Percentiles rank a stretch among this genome's conserved stretches.
These are phyloP conservation scores for Perodicticus potto DNA, from an alignment of 2,797 vertebrate genomes.

Conservation along the genomic window DNA sequence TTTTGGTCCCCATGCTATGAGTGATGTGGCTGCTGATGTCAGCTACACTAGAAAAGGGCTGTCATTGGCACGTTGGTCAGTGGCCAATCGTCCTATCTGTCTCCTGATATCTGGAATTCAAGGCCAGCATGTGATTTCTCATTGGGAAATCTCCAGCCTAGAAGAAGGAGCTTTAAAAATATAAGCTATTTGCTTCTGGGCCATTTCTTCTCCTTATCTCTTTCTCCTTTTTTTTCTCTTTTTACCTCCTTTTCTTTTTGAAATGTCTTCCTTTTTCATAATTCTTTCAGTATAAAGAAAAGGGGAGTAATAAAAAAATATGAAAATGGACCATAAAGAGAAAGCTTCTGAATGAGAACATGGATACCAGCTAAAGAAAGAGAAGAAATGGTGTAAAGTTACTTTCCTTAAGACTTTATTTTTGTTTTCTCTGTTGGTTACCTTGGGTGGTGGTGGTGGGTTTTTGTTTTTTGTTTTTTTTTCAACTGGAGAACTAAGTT, in stretches of 20 bases:
- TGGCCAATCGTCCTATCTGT: fast-evolving
- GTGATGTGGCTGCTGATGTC: not conserved
- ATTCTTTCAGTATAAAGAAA: not conserved
- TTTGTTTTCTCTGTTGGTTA: not conserved
- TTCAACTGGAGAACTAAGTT: not conserved
- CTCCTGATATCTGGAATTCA: not conserved
- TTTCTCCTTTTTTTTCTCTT: not conserved
- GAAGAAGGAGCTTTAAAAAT: not conserved
- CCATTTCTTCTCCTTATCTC: not conserved
- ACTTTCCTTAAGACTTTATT: not conserved
- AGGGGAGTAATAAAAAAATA: not conserved
- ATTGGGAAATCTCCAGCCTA: not conserved
- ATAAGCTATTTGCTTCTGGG: not conserved
- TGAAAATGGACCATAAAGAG: not conserved
- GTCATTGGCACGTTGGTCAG: fast-evolving
- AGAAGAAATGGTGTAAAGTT: not conserved
- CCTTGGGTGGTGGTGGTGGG: not conserved
- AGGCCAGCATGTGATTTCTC: not conserved
- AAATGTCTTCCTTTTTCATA: not conserved
- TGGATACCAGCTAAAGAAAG: not conserved
- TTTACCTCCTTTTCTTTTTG: not conserved
- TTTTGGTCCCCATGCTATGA: not conserved
- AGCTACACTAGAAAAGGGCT: fast-evolving
- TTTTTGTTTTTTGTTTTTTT: too few relatives aligned
- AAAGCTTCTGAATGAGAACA: not conserved